Conservation (phyloP, 23 tunicate genomes). For the Halocynthia roretzi region DNA sequence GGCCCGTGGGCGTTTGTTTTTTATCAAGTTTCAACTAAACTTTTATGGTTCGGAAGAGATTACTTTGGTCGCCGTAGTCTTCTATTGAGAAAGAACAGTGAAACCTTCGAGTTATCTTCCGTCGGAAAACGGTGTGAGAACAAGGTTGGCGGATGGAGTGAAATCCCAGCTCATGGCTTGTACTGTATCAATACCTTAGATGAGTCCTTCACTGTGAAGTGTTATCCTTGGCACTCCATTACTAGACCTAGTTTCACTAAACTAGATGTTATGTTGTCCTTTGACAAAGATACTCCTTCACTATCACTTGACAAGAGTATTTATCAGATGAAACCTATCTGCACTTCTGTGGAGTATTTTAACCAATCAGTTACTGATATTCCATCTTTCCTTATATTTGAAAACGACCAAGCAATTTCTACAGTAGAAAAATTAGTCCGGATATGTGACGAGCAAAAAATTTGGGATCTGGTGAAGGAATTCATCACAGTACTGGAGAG, state of each 20-base stretch:
- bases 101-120: conserved; percentile 16
- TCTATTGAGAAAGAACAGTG: conserved; percentile 10
- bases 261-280: background rate
- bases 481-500: conserved; percentile 21
- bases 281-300: background rate
- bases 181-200: background rate
- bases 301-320: no score
- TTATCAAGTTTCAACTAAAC: conserved; percentile 32
- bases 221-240: conserved; percentile 44
- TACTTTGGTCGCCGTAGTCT: conserved; percentile 84
- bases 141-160: conserved; percentile 31
- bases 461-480: conserved; percentile 27
- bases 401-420: no score
- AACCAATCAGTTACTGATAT: no score
- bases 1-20: conserved; percentile 80
- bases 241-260: conserved; percentile 6
- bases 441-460: conserved; percentile 11
- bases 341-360: no score
- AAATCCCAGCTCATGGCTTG: conserved; percentile 53
- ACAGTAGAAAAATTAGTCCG: conserved; percentile 7
- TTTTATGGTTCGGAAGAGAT: conserved; percentile 74
- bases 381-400: no score
- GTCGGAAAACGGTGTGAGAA: background rate
- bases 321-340: no score
- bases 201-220: background rate